phyloP scores from a whole-genome alignment of 2,888 invertebrate genomes.

The Hydrotaea cyrtoneurina region DNA sequence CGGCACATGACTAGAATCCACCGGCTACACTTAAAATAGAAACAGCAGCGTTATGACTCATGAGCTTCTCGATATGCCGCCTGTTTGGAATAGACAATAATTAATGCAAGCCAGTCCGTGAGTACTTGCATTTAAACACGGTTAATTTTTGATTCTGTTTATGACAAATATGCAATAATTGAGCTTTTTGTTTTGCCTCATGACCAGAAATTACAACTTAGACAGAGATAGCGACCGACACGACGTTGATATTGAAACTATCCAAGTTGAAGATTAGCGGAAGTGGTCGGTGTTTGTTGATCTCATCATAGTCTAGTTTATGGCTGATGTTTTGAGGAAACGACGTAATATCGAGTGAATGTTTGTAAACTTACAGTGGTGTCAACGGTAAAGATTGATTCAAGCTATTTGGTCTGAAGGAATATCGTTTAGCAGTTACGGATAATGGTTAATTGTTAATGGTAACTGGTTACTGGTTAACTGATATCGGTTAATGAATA shows the following conservation, averaged over 20 bases:
- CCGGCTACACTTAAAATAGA: neutral
- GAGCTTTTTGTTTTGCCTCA: neutral
- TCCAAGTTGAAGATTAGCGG: neutral
- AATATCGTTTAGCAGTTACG: too few relatives aligned
- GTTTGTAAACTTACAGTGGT: too few relatives aligned
- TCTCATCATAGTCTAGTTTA: neutral
- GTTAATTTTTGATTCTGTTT: neutral
- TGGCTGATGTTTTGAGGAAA: neutral
- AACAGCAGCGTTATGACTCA: neutral
- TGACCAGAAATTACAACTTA: neutral
- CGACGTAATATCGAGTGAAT: neutral
- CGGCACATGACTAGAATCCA: neutral
- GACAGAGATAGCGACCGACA: neutral
- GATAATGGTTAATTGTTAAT: too few relatives aligned
- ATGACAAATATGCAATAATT: neutral
- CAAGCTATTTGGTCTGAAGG: too few relatives aligned
- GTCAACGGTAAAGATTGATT: too few relatives aligned
- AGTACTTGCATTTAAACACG: neutral
- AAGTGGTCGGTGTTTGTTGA: neutral
- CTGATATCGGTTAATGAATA: too few relatives aligned
- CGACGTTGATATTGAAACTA: too few relatives aligned
- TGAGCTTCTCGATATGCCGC: neutral
- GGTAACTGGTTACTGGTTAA: too few relatives aligned
- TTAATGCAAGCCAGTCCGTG: neutral
- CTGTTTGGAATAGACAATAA: neutral